Percentiles rank a stretch among this genome's conserved stretches.
Conservation (phyloP, 2,797 vertebrate genomes). For the Loriculus beryllinus region DNA sequence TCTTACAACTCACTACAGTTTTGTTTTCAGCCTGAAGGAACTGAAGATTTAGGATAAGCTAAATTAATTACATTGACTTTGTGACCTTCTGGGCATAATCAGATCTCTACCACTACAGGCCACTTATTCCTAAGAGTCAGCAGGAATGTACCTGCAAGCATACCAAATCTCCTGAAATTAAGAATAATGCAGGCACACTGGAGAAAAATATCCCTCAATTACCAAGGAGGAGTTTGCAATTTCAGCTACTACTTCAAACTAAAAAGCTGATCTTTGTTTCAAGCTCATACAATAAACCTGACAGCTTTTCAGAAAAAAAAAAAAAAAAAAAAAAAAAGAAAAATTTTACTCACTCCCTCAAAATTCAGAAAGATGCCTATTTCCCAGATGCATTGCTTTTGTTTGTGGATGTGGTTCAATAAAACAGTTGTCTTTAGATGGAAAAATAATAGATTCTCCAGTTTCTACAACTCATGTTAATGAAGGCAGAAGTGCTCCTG, state of each 20-base stretch:
- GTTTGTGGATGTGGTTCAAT: background rate
- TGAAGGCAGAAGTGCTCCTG: background rate
- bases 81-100: background rate
- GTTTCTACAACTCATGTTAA: background rate
- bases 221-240: background rate
- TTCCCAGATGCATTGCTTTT: background rate
- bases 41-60: background rate
- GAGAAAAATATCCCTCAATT: background rate
- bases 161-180: background rate
- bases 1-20: background rate
- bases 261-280: background rate
- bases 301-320: background rate
- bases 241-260: background rate
- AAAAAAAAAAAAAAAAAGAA: background rate
- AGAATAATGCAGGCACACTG: background rate
- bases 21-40: background rate
- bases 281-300: background rate
- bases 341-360: background rate
- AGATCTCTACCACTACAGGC: background rate
- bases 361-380: background rate
- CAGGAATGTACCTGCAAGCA: background rate
- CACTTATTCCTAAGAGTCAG: background rate
- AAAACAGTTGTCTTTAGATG: background rate
- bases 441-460: background rate
- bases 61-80: background rate